A percentile compares a stretch with the other conserved stretches of the same genome.
phyloP scores from a whole-genome alignment of 2,113 vertebrate genomes.

The Camelus bactrianus region DNA sequence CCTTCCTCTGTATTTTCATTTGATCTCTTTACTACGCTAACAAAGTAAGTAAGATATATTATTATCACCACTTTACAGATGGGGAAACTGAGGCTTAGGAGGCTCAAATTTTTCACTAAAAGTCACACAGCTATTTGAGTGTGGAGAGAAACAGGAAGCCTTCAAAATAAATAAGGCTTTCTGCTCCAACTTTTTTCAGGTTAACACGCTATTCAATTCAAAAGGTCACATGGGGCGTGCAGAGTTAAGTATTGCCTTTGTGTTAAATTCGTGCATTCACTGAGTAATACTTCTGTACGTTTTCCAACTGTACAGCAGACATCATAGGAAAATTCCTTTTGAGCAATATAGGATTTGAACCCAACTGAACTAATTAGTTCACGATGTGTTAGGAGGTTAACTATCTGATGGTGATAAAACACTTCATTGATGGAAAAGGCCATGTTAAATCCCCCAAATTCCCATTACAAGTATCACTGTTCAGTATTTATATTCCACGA shows the following conservation, averaged over 20 bases:
- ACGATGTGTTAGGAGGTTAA: conserved; percentile 47
- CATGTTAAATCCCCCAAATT: conserved; percentile 62
- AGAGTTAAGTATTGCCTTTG: background rate
- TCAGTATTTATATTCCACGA: conserved; percentile 62
- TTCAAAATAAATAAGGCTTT: conserved; percentile 4
- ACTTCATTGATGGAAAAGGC: conserved; percentile 55
- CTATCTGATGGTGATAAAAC: conserved; percentile 49
- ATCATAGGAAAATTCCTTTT: conserved; percentile 20
- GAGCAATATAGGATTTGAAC: background rate
- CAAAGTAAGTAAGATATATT: background rate
- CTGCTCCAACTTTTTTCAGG: background rate
- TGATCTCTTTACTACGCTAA: background rate
- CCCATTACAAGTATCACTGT: conserved; percentile 5
- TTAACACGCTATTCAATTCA: background rate
- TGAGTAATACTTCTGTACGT: background rate
- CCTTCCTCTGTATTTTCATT: background rate
- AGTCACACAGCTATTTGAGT: background rate
- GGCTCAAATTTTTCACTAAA: background rate
- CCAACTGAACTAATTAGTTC: conserved; percentile 53
- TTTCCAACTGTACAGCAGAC: background rate
- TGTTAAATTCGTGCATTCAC: background rate
- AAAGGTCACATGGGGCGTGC: background rate
- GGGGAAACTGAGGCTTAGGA: background rate
- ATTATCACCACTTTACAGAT: conserved; percentile 5
- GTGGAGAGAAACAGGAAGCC: background rate